Percentiles rank a stretch among this genome's conserved stretches.
These are phyloP conservation scores for Myathropa florea DNA, from an alignment of 2,888 invertebrate species.

Conservation along the genomic window DNA sequence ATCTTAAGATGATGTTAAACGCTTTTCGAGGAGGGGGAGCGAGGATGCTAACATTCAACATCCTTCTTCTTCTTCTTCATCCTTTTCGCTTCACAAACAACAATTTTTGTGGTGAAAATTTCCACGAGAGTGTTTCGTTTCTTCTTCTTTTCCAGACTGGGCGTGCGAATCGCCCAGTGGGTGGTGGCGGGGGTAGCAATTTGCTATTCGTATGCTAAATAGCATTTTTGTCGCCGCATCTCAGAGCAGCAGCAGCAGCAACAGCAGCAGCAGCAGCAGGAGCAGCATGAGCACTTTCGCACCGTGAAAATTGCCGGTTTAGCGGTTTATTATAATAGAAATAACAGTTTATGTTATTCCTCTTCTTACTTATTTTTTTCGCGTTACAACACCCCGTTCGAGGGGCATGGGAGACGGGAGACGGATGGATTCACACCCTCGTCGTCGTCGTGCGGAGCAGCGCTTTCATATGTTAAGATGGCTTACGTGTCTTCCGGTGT, in stretches of 20 bases:
- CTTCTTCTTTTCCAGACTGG: background rate
- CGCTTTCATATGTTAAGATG: slow-evolving; percentile 65
- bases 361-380: background rate
- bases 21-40: slow-evolving; percentile 44
- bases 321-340: slow-evolving; percentile 78
- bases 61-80: background rate
- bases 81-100: background rate
- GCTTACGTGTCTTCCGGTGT: slow-evolving; percentile 58
- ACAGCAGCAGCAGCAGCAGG: background rate
- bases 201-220: slow-evolving; percentile 71
- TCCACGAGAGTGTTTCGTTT: slow-evolving; percentile 17
- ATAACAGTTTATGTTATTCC: slow-evolving; percentile 74
- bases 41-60: background rate
- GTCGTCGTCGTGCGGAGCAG: background rate
- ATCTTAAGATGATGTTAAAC: slow-evolving; percentile 70
- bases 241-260: slow-evolving; percentile 10
- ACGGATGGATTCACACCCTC: slow-evolving; percentile 36
- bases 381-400: background rate
- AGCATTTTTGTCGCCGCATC: slow-evolving; percentile 56
- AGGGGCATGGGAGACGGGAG: background rate
- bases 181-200: slow-evolving; percentile 49
- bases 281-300: slow-evolving; percentile 46
- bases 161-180: background rate
- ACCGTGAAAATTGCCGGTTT: slow-evolving; percentile 74
- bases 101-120: background rate